Evolutionary conservation across 2,888 invertebrate species (phyloP).

Genomic region (Dione vanillae): DNA sequence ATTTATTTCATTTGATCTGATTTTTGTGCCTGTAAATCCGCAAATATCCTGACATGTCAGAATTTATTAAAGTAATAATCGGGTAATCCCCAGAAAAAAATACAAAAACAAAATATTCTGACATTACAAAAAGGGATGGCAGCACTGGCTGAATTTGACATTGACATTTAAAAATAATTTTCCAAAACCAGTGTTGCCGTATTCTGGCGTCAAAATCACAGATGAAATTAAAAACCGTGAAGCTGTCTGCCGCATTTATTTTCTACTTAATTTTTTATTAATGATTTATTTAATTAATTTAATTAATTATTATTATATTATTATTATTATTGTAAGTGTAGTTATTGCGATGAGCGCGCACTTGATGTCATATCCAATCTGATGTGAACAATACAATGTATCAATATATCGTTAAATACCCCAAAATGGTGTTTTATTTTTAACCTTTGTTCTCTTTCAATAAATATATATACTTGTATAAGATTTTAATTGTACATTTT

Average conservation of each 20-base stretch:
- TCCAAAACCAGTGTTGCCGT: slow-evolving; percentile 44
- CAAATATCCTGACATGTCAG: slow-evolving; percentile 24
- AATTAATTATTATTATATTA: slow-evolving; percentile 43
- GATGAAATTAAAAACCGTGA: slow-evolving; percentile 55
- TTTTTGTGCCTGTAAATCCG: slow-evolving; percentile 31
- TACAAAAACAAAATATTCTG: slow-evolving; percentile 23
- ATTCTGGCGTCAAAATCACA: slow-evolving; percentile 61
- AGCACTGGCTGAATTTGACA: slow-evolving; percentile 30
- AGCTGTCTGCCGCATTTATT: slow-evolving; percentile 62
- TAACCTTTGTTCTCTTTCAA: neutral
- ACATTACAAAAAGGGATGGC: slow-evolving; percentile 35
- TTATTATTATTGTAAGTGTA: slow-evolving; percentile 48
- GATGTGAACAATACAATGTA: slow-evolving; percentile 64
- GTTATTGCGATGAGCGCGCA: slow-evolving; percentile 65
- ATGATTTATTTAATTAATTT: slow-evolving; percentile 50
- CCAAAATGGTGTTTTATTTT: slow-evolving; percentile 50
- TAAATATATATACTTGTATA: too few species aligned
- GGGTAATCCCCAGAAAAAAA: neutral
- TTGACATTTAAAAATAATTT: neutral
- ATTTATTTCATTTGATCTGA: slow-evolving; percentile 42
- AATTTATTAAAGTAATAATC: slow-evolving; percentile 10
- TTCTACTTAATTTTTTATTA: slow-evolving; percentile 54
- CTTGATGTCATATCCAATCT: slow-evolving; percentile 68
- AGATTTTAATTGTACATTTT: too few species aligned
- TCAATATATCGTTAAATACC: slow-evolving; percentile 69